Evolutionary conservation across 2,797 vertebrate species (phyloP).

Genomic region (Dicrostonyx torquatus): DNA sequence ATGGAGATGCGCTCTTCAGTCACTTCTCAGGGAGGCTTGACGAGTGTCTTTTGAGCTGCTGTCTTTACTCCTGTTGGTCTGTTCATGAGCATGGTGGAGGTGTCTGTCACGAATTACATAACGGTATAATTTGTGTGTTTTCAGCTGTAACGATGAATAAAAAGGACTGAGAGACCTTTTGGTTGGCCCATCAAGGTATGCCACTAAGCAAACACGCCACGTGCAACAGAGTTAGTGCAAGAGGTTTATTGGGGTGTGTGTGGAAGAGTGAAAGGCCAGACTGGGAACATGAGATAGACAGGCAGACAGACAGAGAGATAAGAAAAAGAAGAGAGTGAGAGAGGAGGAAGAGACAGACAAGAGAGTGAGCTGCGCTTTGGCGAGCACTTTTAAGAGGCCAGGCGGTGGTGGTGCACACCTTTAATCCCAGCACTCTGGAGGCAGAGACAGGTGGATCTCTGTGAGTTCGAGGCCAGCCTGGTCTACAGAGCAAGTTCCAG

Average conservation of each 20-base stretch:
- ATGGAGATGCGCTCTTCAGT: background rate
- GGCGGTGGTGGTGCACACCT: no score
- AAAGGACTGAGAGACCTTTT: background rate
- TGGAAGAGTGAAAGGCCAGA: background rate
- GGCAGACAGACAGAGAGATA: background rate
- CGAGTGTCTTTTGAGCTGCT: conserved; percentile 91
- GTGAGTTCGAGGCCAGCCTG: no score
- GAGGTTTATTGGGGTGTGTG: background rate
- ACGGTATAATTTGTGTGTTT: conserved; percentile 86
- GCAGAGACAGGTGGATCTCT: no score
- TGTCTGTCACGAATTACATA: conserved; percentile 91
- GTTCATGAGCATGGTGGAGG: conserved; percentile 92
- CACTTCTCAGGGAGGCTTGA: conserved; percentile 51
- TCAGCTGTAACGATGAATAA: conserved; percentile 64
- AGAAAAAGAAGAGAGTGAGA: background rate
- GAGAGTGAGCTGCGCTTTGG: background rate
- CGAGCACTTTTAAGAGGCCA: background rate
- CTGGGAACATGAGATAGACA: background rate
- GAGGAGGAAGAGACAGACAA: background rate
- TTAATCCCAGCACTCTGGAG: no score
- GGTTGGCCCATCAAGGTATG: background rate
- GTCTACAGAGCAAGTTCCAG: no score
- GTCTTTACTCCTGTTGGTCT: conserved; percentile 88
- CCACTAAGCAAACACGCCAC: background rate
- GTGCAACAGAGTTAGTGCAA: background rate